Base-by-base conservation (phyloP, 1,140 invertebrate genomes). In the Hyphantria cunea region DNA sequence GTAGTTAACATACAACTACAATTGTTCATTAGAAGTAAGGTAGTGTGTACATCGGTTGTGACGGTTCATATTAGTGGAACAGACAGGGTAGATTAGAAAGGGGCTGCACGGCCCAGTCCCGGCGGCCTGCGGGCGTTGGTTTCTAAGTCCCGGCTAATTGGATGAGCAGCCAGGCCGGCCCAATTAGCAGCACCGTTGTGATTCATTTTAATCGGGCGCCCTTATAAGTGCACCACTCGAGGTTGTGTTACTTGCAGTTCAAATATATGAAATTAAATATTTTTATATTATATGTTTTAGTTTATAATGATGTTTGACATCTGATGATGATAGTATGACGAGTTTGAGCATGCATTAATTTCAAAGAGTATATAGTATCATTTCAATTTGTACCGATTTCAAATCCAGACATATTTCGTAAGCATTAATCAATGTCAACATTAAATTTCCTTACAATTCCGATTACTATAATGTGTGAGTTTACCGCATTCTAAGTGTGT, bases 111-210 rank as follows among this genome's bases (percentile, higher is more conserved):
- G 59, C 33, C 41, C 59, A 60, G 72, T 62, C 64, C 56, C 74
- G 66, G 66, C 53, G 69, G 76, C 76, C 68, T 70, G 70, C 73
- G 76, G 74, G 60, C 70, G 69, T 67, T 80, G 82, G 84, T 84
- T 87, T 86, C 86, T 87, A 87, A 89, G 86, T 86, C 84, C 72
- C 69, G 76, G 72, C 86, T 89, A 89, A 89, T 89, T 89, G 86
- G 86, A 86, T 85, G 84, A 87, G 79, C 83, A 74, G 76, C 70
- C 70, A 49, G 70, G 71, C 72, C 74, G 66, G 77, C 76, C 82
- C 86, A 89, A 89, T 89, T 87, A 89, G 79, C 71, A 65, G 71
- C 80, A 79, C 68, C 73, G 82, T 76, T 81, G 82, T 86, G 84
- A 87, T 87, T 89, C 86, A 85, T 87, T 87, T 87, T 87, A 85